These are phyloP conservation scores for Pocillopora verrucosa DNA, from an alignment of 64 coral and sea anemone species.

Conservation along the genomic window DNA sequence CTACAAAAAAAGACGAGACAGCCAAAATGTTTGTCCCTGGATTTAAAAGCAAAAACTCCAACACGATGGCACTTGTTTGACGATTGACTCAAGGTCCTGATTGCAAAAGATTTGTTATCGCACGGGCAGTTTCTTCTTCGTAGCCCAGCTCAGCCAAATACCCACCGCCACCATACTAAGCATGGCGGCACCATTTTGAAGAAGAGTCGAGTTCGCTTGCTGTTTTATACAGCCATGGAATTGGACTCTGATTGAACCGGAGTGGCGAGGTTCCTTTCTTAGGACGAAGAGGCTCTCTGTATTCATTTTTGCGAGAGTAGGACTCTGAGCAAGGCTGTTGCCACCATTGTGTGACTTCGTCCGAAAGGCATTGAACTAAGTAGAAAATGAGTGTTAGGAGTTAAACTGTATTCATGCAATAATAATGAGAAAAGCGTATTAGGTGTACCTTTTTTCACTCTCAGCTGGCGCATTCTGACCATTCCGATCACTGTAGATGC, in stretches of 20 bases:
- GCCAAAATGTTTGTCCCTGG: not conserved
- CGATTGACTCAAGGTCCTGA: not conserved
- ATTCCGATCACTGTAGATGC: not conserved
- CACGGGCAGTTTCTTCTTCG: not conserved
- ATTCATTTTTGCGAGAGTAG: not conserved
- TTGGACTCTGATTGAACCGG: not conserved
- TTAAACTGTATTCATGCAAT: not conserved
- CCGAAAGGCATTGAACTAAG: not conserved
- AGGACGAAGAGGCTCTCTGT: not conserved
- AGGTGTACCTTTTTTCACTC: not conserved
- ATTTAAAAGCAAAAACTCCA: not conserved
- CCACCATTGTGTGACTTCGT: not conserved
- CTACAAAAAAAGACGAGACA: not conserved
- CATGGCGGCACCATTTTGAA: not conserved
- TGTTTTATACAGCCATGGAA: not conserved
- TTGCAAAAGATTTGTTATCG: not conserved
- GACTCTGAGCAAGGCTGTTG: not conserved
- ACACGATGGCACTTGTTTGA: not conserved
- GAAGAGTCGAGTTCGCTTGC: not conserved
- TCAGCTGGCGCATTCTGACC: not conserved
- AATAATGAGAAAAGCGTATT: no score
- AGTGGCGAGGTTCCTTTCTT: not conserved
- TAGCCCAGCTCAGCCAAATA: not conserved
- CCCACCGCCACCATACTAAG: not conserved
- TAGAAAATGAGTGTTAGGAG: not conserved